Conservation (phyloP, 2,888 invertebrate genomes). For the Invenusta paracnida region DNA sequence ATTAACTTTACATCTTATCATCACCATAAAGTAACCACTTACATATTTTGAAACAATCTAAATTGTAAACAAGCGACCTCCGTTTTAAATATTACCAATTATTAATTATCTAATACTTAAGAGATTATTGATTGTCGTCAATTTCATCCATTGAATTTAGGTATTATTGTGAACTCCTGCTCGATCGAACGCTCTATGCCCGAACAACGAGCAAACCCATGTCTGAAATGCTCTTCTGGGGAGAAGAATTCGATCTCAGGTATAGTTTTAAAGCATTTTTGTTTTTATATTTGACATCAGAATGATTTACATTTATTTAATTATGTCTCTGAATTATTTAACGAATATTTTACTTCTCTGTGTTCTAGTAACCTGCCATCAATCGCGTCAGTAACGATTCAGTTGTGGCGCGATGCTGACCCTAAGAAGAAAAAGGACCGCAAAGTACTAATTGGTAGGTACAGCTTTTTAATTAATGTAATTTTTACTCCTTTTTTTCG, state of each 20-base stretch:
- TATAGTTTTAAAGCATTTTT: slow-evolving; percentile 53
- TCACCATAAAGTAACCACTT: too few species aligned
- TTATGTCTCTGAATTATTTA: background rate
- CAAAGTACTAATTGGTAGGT: background rate
- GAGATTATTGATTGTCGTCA: too few species aligned
- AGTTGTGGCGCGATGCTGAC: slow-evolving; percentile 80
- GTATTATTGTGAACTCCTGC: slow-evolving; percentile 84
- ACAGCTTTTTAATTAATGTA: too few species aligned
- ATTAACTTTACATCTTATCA: too few species aligned
- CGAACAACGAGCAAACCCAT: slow-evolving; percentile 79
- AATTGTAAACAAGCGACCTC: too few species aligned
- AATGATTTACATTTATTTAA: too few species aligned
- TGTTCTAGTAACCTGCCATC: slow-evolving; percentile 54
- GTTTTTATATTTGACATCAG: too few species aligned
- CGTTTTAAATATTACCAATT: too few species aligned
- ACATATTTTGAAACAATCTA: too few species aligned
- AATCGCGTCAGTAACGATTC: slow-evolving; percentile 65
- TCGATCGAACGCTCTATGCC: slow-evolving; percentile 82
- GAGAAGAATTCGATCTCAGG: slow-evolving; percentile 85
- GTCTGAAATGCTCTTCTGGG: slow-evolving; percentile 87
- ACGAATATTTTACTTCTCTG: background rate
- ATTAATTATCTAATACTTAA: too few species aligned
- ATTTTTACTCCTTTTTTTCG: too few species aligned
- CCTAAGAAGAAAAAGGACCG: slow-evolving; percentile 64
- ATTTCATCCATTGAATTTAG: slow-evolving; percentile 51